phyloP scores from a whole-genome alignment of 2,113 vertebrate species.

The Corydoras sp. region DNA sequence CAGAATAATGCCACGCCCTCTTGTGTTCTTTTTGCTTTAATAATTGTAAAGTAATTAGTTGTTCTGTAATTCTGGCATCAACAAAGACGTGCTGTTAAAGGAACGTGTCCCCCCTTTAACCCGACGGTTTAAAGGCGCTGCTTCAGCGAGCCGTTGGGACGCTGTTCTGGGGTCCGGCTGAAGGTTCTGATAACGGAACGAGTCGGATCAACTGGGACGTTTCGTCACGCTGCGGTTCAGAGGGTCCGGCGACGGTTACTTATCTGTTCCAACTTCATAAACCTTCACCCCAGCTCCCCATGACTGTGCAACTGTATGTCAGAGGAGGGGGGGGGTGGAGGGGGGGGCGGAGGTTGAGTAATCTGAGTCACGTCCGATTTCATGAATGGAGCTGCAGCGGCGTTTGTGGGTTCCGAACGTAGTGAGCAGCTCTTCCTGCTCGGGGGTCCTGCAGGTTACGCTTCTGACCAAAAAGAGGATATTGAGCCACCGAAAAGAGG shows the following conservation, averaged over 20 bases:
- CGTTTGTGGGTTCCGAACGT: background rate
- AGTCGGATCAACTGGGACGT: constrained; percentile 31
- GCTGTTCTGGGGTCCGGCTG: no score
- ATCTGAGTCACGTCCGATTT: constrained; percentile 53
- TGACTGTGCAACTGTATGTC: constrained; percentile 62
- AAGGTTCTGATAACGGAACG: no score
- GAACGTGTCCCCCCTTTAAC: no score
- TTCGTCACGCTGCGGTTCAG: constrained; percentile 56
- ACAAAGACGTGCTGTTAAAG: no score
- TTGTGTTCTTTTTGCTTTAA: no score
- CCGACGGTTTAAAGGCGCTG: no score
- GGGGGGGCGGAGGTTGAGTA: no score
- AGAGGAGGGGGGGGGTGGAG: constrained; percentile 20
- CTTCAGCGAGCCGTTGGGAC: no score
- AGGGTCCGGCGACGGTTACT: constrained; percentile 56
- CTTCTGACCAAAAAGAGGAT: constrained; percentile 51
- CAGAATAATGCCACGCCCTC: no score
- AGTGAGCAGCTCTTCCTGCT: no score
- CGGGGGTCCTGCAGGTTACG: constrained; percentile 44
- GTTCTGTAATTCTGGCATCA: no score
- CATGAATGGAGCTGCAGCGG: constrained; percentile 27
- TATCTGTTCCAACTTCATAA: constrained; percentile 51
- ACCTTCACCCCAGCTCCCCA: constrained; percentile 51
- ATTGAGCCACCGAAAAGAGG: constrained; percentile 36
- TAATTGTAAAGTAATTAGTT: no score